Conservation (phyloP, 2,797 vertebrate species). For the Distichodus sexfasciatus region DNA sequence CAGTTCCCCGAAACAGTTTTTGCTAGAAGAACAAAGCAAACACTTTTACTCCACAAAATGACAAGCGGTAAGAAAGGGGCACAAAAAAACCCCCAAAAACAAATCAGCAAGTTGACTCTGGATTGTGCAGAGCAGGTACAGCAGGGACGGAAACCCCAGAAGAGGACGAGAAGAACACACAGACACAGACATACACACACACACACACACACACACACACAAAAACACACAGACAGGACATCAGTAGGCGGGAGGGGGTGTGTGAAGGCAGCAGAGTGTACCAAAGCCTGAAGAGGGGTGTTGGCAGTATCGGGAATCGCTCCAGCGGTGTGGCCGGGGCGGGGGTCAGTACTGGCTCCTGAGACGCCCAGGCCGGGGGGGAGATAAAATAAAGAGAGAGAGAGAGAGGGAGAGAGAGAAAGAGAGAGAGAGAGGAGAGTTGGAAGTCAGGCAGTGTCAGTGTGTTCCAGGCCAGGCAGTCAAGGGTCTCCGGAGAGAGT, state of each 20-base stretch:
- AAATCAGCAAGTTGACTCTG: too few species aligned
- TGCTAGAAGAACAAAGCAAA: conserved; percentile 54
- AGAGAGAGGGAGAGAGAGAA: too few species aligned
- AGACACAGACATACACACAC: conserved; percentile 17
- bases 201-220: conserved; percentile 9
- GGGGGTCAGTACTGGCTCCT: conserved; percentile 49
- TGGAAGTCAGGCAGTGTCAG: conserved; percentile 64
- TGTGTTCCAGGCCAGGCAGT: conserved; percentile 59
- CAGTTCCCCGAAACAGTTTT: conserved; percentile 47
- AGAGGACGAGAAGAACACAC: conserved; percentile 21
- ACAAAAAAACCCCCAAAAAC: too few species aligned
- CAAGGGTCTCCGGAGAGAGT: conserved; percentile 57
- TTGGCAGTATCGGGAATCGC: conserved; percentile 41
- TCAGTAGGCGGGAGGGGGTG: conserved; percentile 27
- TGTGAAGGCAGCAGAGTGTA: conserved; percentile 38
- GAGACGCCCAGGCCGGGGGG: conserved; percentile 25
- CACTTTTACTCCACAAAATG: conserved; percentile 40
- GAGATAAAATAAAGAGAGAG: conserved; percentile 42
- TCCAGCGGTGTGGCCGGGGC: conserved; percentile 32
- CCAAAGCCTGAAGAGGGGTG: conserved; percentile 41
- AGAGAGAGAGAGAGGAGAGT: conserved; percentile 44
- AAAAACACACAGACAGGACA: conserved; percentile 7
- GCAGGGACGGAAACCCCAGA: conserved; percentile 22
- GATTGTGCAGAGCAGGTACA: conserved; percentile 28
- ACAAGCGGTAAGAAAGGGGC: conserved; percentile 47